These are phyloP conservation scores for Mythimna lalbum DNA, from an alignment of 2,888 invertebrate genomes.

Conservation along the genomic window DNA sequence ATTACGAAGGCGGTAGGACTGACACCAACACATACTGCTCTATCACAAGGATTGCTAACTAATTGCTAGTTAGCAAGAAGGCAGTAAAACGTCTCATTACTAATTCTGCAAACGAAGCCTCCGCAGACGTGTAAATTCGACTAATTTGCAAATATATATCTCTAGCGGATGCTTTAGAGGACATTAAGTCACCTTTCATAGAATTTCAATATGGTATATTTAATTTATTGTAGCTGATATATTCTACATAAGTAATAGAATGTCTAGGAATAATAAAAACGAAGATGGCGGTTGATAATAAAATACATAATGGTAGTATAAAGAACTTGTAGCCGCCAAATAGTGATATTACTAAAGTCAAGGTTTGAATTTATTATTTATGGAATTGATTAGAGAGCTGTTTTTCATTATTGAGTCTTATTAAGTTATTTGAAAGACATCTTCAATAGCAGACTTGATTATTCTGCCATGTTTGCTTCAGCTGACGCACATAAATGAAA, in stretches of 20 bases:
- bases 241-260: conserved; percentile 25
- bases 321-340: conserved; percentile 12
- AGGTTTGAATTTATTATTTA: conserved; percentile 18
- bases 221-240: conserved; percentile 30
- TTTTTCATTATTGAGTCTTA: not conserved
- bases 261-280: conserved; percentile 26
- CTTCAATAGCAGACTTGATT: not conserved
- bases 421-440: not conserved
- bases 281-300: conserved; percentile 32
- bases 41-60: conserved; percentile 49
- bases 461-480: not conserved
- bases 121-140: conserved; percentile 57
- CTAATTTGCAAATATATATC: conserved; percentile 77
- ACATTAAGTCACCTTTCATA: conserved; percentile 32
- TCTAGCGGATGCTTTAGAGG: conserved; percentile 68
- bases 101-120: conserved; percentile 47
- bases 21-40: conserved; percentile 30
- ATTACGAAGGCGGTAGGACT: conserved; percentile 26
- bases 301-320: conserved; percentile 4
- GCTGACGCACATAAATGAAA: not conserved
- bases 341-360: conserved; percentile 21
- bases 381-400: not conserved
- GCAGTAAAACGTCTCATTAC: conserved; percentile 45
- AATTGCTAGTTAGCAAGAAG: conserved; percentile 58
- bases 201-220: conserved; percentile 55